These are phyloP conservation scores for Pithys albifrons DNA, from an alignment of 2,113 vertebrate species.

Conservation along the genomic window DNA sequence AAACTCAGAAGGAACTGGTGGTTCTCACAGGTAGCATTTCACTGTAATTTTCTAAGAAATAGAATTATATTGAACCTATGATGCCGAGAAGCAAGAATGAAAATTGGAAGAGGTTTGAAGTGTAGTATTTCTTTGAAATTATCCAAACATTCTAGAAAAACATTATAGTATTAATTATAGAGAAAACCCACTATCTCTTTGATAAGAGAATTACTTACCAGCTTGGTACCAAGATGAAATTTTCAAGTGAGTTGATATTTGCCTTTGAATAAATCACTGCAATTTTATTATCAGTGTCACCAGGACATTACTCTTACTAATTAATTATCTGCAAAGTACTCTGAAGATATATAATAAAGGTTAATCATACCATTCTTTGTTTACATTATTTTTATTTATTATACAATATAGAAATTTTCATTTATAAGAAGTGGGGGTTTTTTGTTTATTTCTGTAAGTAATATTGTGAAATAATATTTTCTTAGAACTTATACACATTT, in stretches of 20 bases:
- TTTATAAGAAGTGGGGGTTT: not conserved
- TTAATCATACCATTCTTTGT: not conserved
- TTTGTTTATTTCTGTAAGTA: not conserved
- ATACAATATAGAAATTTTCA: not conserved
- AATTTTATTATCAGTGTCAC: not conserved
- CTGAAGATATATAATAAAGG: not conserved
- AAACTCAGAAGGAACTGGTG: not conserved
- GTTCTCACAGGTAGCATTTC: not conserved
- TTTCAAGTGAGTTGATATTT: not conserved
- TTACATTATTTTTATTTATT: not conserved
- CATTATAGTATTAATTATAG: not conserved
- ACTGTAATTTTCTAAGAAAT: not conserved
- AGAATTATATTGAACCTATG: not conserved
- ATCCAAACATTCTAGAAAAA: not conserved
- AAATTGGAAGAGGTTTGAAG: not conserved
- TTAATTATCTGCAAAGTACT: not conserved
- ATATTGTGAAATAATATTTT: not conserved
- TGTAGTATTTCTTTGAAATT: not conserved
- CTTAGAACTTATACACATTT: not conserved
- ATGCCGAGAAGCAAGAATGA: not conserved
- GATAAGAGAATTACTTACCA: not conserved
- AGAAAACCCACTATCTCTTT: not conserved
- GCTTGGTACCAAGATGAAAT: not conserved
- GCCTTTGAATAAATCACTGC: not conserved
- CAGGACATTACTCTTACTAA: not conserved